Evolutionary conservation across 2,113 vertebrate genomes (phyloP), one percentile per base, ranked within the genome.

Genomic region (Willisornis vidua): DNA sequence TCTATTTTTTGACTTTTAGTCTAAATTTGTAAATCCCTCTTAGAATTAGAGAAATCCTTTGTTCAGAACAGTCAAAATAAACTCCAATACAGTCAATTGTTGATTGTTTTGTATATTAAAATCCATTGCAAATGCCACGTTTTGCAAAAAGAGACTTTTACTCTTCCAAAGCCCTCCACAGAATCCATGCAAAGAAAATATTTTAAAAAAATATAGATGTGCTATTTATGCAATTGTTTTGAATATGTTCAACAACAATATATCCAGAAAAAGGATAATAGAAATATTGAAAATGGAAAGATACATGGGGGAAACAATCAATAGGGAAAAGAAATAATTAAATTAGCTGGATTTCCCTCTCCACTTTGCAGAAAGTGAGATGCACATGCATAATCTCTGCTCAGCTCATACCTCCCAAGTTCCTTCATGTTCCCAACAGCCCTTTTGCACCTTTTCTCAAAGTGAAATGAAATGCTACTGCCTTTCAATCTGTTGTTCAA

Each of bases 31-130:
- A 90, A 72, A 75, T 62, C 7, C 24, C 73, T 87, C 78, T 77
- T 57, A 61, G 33, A 84, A 93, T 48, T 70, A 81, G 19, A 88
- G 68, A 65, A 94, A 92, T 20, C 25, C 57, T 86, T 94, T 86
- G 57, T 41, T 73, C 25, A 68, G 68, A 89, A 31, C 39, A 62
- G 79, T 59, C 61, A 87, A 51, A 87, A 87, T 52, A 25, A 85
- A 81, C 72, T 79, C 65, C 49, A 91, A 46, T 25, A 89, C 39
- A 97, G 88, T 95, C 77, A 91, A 87, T 59, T 41, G 57, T 31
- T 78, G 65, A 55, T 73, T 12, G 54, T 77, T 93, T 63, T 88
- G 16, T 75, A 65, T 79, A 86, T 81, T 96, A 72, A 96, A 95
- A 85, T 13, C 41, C 59, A 88, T 33, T 63, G 37, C 41, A 86